A percentile compares a stretch with the other conserved stretches of the same genome.
phyloP scores from a whole-genome alignment of 2,797 vertebrate species.

The Hypotaenidia okinawae region DNA sequence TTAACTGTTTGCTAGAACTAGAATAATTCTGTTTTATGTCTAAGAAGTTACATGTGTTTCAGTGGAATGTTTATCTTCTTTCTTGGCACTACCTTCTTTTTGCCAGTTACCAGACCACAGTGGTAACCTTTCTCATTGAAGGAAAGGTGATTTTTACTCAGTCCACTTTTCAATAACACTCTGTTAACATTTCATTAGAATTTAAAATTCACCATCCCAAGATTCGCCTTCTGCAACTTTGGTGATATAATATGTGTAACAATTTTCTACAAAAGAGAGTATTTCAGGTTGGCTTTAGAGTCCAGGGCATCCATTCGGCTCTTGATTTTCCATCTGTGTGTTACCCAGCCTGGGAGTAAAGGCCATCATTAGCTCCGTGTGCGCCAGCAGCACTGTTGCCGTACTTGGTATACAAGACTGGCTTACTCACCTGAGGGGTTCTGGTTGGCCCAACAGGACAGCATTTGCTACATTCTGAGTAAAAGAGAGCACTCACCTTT shows the following conservation, averaged over 20 bases:
- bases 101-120: not conserved
- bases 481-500: not conserved
- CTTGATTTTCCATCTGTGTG: not conserved
- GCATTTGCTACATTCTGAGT: not conserved
- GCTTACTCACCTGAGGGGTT: not conserved
- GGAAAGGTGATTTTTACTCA: not conserved
- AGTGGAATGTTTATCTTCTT: not conserved
- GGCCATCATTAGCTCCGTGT: rapidly evolving
- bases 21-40: not conserved
- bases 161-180: not conserved
- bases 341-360: not conserved
- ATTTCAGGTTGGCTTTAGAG: not conserved
- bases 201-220: not conserved
- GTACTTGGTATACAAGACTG: not conserved
- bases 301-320: not conserved
- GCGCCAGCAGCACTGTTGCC: not conserved
- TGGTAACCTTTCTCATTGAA: not conserved
- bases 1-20: not conserved
- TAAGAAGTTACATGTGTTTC: not conserved
- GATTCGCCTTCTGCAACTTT: not conserved
- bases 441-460: not conserved
- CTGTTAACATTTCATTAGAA: not conserved
- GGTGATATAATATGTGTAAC: not conserved
- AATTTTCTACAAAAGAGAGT: not conserved
- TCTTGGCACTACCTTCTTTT: not conserved